Evolutionary conservation across 2,797 vertebrate genomes (phyloP).

Genomic region (Melanotaenia boesemani): DNA sequence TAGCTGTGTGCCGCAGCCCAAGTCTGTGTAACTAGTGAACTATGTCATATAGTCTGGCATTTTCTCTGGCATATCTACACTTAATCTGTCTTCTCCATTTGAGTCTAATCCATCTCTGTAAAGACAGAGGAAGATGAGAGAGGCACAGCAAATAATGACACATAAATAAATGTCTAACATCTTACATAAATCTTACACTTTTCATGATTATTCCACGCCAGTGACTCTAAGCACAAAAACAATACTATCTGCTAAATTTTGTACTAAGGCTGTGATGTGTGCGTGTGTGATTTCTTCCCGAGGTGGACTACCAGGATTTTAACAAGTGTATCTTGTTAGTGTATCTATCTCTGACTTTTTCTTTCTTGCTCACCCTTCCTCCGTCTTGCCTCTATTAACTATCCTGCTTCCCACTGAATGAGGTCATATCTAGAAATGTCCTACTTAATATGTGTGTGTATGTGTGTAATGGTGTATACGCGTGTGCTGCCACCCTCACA

Average conservation of each 20-base stretch:
- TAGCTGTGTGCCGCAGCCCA: constrained; percentile 40
- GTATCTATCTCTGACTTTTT: constrained; percentile 33
- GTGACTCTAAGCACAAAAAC: constrained; percentile 31
- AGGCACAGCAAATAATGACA: constrained; percentile 37
- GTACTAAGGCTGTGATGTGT: constrained; percentile 16
- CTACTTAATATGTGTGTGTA: constrained; percentile 67
- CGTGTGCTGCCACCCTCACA: constrained; percentile 67
- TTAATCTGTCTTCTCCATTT: constrained; percentile 51
- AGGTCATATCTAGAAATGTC: constrained; percentile 78
- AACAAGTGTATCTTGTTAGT: constrained; percentile 54
- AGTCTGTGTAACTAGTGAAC: constrained; percentile 39
- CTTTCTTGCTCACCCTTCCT: constrained; percentile 32
- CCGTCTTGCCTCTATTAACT: constrained; percentile 47
- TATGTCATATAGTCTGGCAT: constrained; percentile 36
- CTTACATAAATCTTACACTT: constrained; percentile 36
- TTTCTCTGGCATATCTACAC: constrained; percentile 40
- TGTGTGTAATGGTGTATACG: constrained; percentile 16
- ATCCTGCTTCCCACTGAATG: constrained; percentile 63
- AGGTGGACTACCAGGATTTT: constrained; percentile 42
- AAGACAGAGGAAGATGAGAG: constrained; percentile 29
- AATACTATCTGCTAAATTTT: constrained; percentile 46
- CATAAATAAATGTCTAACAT: constrained; percentile 41
- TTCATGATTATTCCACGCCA: constrained; percentile 45
- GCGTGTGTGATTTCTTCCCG: constrained; percentile 29
- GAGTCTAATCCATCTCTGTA: constrained; percentile 45